Base-by-base conservation (phyloP, 2,888 invertebrate genomes). In the Hermodice carunculata region DNA sequence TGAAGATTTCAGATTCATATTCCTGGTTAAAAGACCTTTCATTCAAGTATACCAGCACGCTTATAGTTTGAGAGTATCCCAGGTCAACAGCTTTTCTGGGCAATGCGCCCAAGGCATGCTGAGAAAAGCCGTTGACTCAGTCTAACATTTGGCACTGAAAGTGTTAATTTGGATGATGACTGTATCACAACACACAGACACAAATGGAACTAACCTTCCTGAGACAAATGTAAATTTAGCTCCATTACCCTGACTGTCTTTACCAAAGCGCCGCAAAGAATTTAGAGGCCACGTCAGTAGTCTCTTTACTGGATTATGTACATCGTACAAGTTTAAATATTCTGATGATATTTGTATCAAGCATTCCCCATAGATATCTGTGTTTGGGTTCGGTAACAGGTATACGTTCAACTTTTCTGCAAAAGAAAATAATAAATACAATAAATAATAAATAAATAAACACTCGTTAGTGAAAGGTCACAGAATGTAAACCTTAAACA, bases 221-320 rank as follows among this genome's bases (percentile, higher is more conserved):
- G 78, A 78, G 67, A 80, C 80, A 63, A 80, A 78, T 14, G 79
- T 80, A 59, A 80, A 80, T 49, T 79, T 79, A 42, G 70, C 66
- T 3, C 73, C 66, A n/a, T n/a, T n/a, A n/a, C n/a, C n/a, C n/a
- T n/a, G n/a, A n/a, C n/a, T n/a, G 67, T 80, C 79, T 14, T 66
- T 42, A 22, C 68, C 78, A 66, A 81, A 81, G 61, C 78, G 62
- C 22, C 80, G 68, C 19, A 81, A 67, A 4, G 78, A 67, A 28
- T 75, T 77, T 24, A 81, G 70, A 22, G 79, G 78, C 81, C 81
- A 81, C 26, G 77, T 75, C 31, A 75, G 74, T 34, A 79, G 64
- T 40, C 73, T 71, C 43, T 71, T 57, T 46, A 66, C 64, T 26
- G 75, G 70, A 52, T 78, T 75, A 44, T 61, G 60, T 28, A 70